Percentiles rank a stretch among this genome's conserved stretches.
These are phyloP conservation scores for Gasterosteus aculeatus DNA, from an alignment of 2,113 vertebrate genomes.

Conservation along the genomic window DNA sequence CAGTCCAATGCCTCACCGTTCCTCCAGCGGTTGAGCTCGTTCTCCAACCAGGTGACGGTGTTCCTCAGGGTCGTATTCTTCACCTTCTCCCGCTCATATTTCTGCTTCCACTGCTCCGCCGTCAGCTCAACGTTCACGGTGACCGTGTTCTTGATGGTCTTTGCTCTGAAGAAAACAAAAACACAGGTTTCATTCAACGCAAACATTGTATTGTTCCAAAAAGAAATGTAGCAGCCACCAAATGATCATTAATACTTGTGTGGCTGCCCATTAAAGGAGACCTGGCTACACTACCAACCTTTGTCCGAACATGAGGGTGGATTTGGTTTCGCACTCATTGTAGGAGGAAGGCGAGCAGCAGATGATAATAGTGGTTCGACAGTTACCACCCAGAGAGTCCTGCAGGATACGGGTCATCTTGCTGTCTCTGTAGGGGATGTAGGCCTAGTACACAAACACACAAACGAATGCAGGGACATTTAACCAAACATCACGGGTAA, in stretches of 20 bases:
- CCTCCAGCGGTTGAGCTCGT: conserved; percentile 97
- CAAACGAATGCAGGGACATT: neutral
- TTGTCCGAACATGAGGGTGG: conserved; percentile 95
- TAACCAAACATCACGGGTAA: neutral
- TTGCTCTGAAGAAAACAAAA: conserved; percentile 83
- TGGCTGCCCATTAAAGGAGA: neutral
- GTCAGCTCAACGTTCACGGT: conserved; percentile 95
- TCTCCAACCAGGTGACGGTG: conserved; percentile 95
- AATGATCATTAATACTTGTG: neutral
- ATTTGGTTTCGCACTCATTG: conserved; percentile 94
- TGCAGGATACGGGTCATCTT: conserved; percentile 99
- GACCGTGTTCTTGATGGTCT: conserved; percentile 99
- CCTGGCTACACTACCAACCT: conserved; percentile 76
- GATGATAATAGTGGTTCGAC: conserved; percentile 97
- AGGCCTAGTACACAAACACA: conserved; percentile 78
- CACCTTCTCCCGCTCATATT: conserved; percentile 96
- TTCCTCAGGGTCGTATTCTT: conserved; percentile 92
- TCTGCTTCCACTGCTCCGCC: conserved; percentile 98
- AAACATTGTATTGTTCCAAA: neutral
- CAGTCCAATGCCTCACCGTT: conserved; percentile 81
- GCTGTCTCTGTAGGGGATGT: conserved; percentile 97
- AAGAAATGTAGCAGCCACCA: neutral
- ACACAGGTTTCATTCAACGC: neutral
- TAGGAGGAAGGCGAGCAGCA: conserved; percentile 96
- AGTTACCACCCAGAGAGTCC: conserved; percentile 95